These are phyloP conservation scores for Chrysina gloriosa DNA, from an alignment of 2,888 invertebrate genomes.

Conservation along the genomic window DNA sequence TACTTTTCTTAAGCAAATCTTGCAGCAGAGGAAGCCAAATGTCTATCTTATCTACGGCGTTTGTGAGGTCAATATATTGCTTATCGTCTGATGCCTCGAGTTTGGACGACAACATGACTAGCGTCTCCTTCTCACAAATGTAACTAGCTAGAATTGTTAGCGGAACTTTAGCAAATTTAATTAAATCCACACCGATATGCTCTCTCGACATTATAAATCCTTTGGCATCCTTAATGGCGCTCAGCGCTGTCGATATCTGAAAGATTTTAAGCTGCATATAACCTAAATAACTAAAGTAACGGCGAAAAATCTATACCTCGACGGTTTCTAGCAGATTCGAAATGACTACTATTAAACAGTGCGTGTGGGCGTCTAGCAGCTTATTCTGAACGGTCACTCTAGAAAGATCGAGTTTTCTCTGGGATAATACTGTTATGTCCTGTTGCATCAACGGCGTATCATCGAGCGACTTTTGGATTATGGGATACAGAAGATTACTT, in stretches of 20 bases:
- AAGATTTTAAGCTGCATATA: neutral
- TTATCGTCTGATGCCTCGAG: neutral
- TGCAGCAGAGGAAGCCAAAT: constrained; percentile 20
- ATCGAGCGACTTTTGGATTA: constrained; percentile 71
- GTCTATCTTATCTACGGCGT: neutral
- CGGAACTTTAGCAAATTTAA: neutral
- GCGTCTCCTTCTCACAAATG: constrained; percentile 12
- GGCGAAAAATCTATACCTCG: neutral
- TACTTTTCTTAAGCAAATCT: constrained; percentile 50
- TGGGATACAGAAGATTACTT: constrained; percentile 64
- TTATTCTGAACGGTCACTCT: constrained; percentile 73
- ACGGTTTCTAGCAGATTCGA: constrained; percentile 26
- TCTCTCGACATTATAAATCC: constrained; percentile 43
- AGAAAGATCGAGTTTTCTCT: constrained; percentile 66
- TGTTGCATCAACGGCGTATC: constrained; percentile 79
- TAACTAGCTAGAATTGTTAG: neutral
- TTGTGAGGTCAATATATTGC: neutral
- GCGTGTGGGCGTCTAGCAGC: constrained; percentile 64
- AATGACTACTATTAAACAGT: constrained; percentile 54
- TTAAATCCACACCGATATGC: neutral
- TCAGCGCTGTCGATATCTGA: neutral
- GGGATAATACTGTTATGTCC: constrained; percentile 71
- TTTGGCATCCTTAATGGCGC: constrained; percentile 2
- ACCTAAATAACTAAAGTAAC: constrained; percentile 56
- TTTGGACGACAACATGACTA: constrained; percentile 31